Percentiles rank a stretch among this genome's conserved stretches.
These are phyloP conservation scores for Lasioglossum figueresi DNA, from an alignment of 2,888 invertebrate species.

Conservation along the genomic window DNA sequence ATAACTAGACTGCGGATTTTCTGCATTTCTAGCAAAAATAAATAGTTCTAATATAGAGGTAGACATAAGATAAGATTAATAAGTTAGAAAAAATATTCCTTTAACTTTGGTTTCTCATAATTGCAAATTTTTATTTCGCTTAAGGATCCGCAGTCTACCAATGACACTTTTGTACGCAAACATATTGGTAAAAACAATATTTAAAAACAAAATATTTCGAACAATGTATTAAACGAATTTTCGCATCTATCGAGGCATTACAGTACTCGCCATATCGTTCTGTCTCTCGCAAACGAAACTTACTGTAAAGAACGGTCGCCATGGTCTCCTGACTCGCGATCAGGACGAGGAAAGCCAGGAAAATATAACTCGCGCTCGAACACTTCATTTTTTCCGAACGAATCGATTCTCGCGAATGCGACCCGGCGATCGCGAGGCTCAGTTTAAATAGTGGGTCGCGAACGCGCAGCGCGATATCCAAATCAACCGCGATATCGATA, in stretches of 20 bases:
- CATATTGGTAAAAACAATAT: not conserved
- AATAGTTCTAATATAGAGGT: not conserved
- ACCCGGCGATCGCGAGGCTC: not conserved
- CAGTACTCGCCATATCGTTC: not conserved
- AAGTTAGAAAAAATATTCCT: not conserved
- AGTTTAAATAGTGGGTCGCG: constrained; percentile 39
- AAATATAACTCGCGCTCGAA: not conserved
- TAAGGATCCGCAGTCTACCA: not conserved
- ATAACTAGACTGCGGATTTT: not conserved
- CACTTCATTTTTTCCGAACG: constrained; percentile 41
- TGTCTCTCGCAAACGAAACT: constrained; percentile 1
- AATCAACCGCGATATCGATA: constrained; percentile 43
- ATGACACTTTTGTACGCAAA: not conserved
- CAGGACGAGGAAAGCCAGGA: not conserved
- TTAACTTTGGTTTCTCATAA: not conserved
- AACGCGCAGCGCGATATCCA: constrained; percentile 27
- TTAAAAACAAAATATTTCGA: not conserved
- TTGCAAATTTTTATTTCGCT: not conserved
- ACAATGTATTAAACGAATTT: not conserved
- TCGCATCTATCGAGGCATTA: not conserved
- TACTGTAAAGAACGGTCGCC: constrained; percentile 16
- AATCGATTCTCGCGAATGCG: constrained; percentile 26
- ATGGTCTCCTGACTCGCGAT: not conserved
- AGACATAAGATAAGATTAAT: not conserved
- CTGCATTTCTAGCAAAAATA: not conserved